phyloP scores from a whole-genome alignment of 2,797 vertebrate species.

The Fratercula arctica region DNA sequence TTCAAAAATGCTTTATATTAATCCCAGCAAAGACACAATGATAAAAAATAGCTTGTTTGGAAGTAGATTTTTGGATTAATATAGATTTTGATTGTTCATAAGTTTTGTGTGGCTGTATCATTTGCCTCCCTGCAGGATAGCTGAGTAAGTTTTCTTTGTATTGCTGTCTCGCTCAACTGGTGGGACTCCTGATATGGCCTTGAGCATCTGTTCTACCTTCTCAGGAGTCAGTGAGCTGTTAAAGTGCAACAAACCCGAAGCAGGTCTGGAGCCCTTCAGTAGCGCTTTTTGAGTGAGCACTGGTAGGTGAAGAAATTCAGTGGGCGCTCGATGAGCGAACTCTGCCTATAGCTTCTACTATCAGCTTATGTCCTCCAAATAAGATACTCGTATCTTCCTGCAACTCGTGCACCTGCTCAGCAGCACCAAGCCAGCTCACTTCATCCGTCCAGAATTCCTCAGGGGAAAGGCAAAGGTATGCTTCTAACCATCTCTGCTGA shows the following conservation, averaged over 20 bases:
- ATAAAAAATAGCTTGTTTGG: neutral
- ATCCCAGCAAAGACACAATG: neutral
- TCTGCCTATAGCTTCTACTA: neutral
- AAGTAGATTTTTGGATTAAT: neutral
- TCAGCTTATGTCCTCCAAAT: neutral
- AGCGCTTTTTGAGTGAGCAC: neutral
- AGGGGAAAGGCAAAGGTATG: neutral
- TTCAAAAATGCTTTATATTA: neutral
- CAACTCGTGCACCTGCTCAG: neutral
- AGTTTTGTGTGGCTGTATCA: neutral
- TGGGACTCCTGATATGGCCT: neutral
- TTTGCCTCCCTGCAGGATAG: neutral
- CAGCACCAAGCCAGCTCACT: neutral
- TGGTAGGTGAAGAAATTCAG: neutral
- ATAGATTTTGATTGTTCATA: neutral
- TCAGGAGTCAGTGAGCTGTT: neutral
- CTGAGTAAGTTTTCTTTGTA: neutral
- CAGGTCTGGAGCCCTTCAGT: neutral
- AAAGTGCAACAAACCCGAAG: neutral
- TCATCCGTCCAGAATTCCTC: neutral
- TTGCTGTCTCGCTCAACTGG: neutral
- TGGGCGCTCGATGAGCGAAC: neutral
- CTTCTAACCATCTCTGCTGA: neutral
- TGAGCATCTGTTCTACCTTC: neutral
- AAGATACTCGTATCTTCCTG: neutral